Base-by-base conservation (phyloP, 2,888 invertebrate species). In the Mylabris sibirica region DNA sequence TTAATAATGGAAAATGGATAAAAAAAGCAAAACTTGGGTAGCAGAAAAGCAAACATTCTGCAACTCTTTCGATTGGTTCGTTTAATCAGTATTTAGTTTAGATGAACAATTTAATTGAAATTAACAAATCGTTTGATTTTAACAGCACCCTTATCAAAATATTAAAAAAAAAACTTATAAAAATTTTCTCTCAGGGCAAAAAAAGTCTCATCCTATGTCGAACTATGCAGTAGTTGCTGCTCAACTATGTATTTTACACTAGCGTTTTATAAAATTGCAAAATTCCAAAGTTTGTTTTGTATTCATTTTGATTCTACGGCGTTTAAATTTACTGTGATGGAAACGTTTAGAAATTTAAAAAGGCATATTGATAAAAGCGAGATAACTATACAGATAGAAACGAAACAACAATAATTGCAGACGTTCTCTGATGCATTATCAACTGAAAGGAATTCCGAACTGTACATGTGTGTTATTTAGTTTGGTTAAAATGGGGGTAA, bases 391-490 rank as follows among this genome's bases (percentile, higher is more conserved):
- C 62, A 41, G 44, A 60, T 5, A 38, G 26, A 41, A 8, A 24
- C 2, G 5, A 49, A n/a, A 26, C 9, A 35, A 64, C 53, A 65
- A 57, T 62, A 49, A 49, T 20, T 49, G 49, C 49, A 20, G 22
- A 49, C 20, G 49, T 49, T 49, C 20, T 5, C 49, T 53, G 53
- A 24, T 53, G 59, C 64, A 59, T 53, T 64, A 69, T 69, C 66
- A 70, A 70, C 67, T 41, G 65, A 59, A 65, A 70, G 70, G 70
- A 70, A 70, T 70, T 70, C 53, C 66, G 44, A 69, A 68, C 60
- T 63, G 59, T 64, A 35, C 11, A 34, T 20, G 30, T 41, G 59
- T 38, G 64, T 35, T 14, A 24, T 57, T 72, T 72, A 60, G 65
- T 53, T 44, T 59, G 64, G 60, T 57, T 64, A 60, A 30, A 66